A percentile compares a stretch with the other conserved stretches of the same genome.
Conservation (phyloP, 2,113 vertebrate species). For the Sinocyclocheilus maitianheensis region DNA sequence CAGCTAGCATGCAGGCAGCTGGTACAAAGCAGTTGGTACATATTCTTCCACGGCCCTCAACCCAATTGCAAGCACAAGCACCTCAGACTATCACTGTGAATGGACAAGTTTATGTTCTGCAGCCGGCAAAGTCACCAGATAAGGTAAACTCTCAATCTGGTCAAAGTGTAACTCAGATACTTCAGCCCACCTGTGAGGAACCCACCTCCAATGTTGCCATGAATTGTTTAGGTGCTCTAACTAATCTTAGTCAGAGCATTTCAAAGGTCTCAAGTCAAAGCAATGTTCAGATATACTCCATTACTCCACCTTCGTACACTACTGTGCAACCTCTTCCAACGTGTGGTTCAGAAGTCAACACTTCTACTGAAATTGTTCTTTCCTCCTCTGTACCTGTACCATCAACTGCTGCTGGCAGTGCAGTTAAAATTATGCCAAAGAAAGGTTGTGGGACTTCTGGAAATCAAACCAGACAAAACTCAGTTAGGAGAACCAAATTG, state of each 20-base stretch:
- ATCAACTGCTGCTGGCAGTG: conserved; percentile 52
- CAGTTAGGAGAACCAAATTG: conserved; percentile 77
- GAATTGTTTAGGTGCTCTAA: conserved; percentile 93
- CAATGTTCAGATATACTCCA: conserved; percentile 73
- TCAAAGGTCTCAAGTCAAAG: conserved; percentile 89
- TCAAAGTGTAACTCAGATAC: conserved; percentile 86
- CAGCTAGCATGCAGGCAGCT: conserved; percentile 81
- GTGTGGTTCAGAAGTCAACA: conserved; percentile 48
- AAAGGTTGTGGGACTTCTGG: conserved; percentile 56
- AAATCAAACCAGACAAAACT: conserved; percentile 73
- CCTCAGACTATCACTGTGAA: conserved; percentile 96
- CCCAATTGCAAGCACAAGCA: conserved; percentile 79
- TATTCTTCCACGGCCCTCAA: conserved; percentile 88
- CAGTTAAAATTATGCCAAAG: conserved; percentile 63
- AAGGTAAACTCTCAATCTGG: conserved; percentile 78
- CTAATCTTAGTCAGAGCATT: conserved; percentile 96
- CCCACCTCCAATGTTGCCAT: conserved; percentile 92
- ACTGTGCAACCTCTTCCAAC: conserved; percentile 65
- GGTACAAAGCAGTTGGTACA: conserved; percentile 95
- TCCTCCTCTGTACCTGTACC: conserved; percentile 56
- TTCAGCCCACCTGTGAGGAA: conserved; percentile 93
- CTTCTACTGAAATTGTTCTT: conserved; percentile 52
- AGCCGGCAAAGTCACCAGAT: conserved; percentile 88
- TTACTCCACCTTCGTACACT: conserved; percentile 71
- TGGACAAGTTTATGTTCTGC: conserved; percentile 93